Base-by-base conservation (phyloP, 2,888 invertebrate genomes). In the Invenusta paracnida region DNA sequence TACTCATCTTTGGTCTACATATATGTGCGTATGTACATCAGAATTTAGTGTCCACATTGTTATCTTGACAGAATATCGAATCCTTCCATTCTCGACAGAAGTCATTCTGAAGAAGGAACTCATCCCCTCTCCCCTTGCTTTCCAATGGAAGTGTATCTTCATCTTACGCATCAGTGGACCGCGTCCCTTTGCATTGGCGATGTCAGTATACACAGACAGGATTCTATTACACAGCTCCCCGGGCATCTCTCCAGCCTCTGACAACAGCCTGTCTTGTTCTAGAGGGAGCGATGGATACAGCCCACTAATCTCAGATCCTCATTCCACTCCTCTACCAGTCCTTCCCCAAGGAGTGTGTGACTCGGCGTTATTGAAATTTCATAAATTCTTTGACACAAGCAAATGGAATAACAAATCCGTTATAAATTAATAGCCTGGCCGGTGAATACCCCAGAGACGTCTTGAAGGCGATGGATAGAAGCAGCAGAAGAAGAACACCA, bases 361-460 rank as follows among this genome's bases (percentile, higher is more conserved):
- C 82, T 73, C 73, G 31, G 82, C 31, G 1, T 82, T 82, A 82
- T 82, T 82, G 82, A 82, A 82, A 82, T 82, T 82, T 82, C 82
- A 82, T 82, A 82, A 82, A 82, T 82, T 82, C 82, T 82, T 82
- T 82, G 82, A 82, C 82, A 82, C 30, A 82, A 82, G 82, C 82
- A 82, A 82, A 82, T 82, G 82, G 82, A 82, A 82, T 82, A 82
- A 82, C 31, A 82, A 82, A 82, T 82, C 82, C 31, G 82, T 2
- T 23, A 13, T 11, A 30, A 82, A 82, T 82, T 82, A 82, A 82
- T 82, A 82, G 73, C 73, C 73, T 73, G 73, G 73, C 25, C 73
- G 73, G 73, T 73, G 73, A 73, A 73, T 73, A 5, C 73, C 27
- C 73, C 2, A 23, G 73, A 73, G 73, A 23, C 73, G 25, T 73